Base-by-base conservation (phyloP, 2,113 vertebrate species). In the Hoplias malabaricus region DNA sequence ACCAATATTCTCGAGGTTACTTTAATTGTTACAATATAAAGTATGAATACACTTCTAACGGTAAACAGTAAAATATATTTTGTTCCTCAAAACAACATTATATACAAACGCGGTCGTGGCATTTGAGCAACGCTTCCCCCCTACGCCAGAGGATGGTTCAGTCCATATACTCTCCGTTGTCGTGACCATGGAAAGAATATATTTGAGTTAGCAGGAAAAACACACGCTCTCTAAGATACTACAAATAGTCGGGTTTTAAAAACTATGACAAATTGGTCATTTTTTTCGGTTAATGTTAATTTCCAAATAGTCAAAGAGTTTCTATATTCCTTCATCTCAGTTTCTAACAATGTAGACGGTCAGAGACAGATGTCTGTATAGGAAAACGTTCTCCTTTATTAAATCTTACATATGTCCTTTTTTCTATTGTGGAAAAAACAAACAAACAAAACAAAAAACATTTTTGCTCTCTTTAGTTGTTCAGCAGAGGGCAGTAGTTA, bases 81-180 rank as follows among this genome's bases (percentile, higher is more conserved):
- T 6, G 7, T 36, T 63, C 9, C 33, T 53, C 36, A 36, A 63
- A 21, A 57, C 0, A 25, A 36, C 16, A n/a, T 3, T 19, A 14
- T 48, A 9, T 2, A 27, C 8, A 13, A 19, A 36, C 29, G 5
- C 3, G 5, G 27, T 36, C 31, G 34, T 33, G 5, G 7, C 9
- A 31, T n/a, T 14, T 34, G n/a, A 46, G 11, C 12, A 75, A 31
- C n/a, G n/a, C n/a, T n/a, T n/a, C 33, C 42, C 38, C 11, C 53
- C 59, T 8, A 31, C 13, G 27, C 4, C 14, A 23, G 13, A 33
- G 7, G 5, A 11, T 77, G 75, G 75, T 69, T 42, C 38, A 61
- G 40, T 68, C 66, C 75, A 42, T 36, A 61, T 29, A 48, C 75
- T 36, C 40, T 56, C 21, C 59, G 69, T 12, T 61, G 65, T 38